Conservation (phyloP, 2,888 invertebrate species). For the Linyphia triangularis region DNA sequence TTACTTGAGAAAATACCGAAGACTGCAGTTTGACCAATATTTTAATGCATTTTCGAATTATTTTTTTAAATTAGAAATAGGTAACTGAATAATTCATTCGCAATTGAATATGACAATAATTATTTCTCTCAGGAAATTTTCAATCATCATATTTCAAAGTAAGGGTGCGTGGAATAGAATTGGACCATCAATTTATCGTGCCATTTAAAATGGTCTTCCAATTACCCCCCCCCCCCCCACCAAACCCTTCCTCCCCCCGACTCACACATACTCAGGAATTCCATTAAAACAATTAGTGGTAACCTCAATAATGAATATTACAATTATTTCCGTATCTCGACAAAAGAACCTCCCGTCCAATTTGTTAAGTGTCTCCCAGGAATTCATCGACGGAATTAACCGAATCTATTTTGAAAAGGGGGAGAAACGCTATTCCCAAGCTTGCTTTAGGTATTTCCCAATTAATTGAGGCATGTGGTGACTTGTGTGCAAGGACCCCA, state of each 20-base stretch:
- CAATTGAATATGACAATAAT: too few species aligned
- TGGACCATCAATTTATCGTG: too few species aligned
- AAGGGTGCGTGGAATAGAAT: too few species aligned
- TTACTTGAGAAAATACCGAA: too few species aligned
- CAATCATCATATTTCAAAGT: too few species aligned
- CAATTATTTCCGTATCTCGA: neutral
- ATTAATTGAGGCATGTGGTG: constrained; percentile 7
- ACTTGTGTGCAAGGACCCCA: constrained; percentile 3
- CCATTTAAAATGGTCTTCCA: too few species aligned
- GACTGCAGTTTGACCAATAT: too few species aligned
- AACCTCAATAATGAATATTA: constrained; percentile 26
- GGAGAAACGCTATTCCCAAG: neutral
- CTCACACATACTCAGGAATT: too few species aligned
- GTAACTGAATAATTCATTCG: too few species aligned
- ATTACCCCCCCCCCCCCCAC: constrained; percentile 6
- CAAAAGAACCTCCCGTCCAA: neutral
- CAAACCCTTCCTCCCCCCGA: neutral
- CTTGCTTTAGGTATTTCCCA: constrained; percentile 10
- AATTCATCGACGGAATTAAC: neutral
- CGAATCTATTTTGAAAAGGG: neutral
- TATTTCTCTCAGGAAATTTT: too few species aligned
- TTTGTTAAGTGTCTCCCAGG: constrained; percentile 3
- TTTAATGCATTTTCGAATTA: too few species aligned
- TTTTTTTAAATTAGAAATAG: too few species aligned
- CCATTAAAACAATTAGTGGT: constrained; percentile 36